These are phyloP conservation scores for Lysandra coridon DNA, from an alignment of 2,888 invertebrate species.

Conservation along the genomic window DNA sequence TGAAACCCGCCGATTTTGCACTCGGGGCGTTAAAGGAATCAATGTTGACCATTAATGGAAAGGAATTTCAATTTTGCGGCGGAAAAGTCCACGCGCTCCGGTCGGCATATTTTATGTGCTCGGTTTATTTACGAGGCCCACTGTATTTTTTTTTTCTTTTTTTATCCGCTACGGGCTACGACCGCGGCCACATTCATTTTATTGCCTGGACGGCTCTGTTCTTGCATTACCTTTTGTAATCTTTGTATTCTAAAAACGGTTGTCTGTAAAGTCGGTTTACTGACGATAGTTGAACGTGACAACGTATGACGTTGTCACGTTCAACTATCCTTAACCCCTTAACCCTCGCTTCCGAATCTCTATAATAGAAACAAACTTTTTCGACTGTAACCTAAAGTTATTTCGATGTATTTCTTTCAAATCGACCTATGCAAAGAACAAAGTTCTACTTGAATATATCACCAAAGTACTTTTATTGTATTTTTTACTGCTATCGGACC, in stretches of 20 bases:
- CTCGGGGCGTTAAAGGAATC: conserved; percentile 15
- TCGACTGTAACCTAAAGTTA: too few species aligned
- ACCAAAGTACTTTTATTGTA: too few species aligned
- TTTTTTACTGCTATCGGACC: too few species aligned
- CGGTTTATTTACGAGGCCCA: conserved; percentile 14
- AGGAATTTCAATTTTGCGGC: conserved; percentile 26
- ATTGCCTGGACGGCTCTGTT: background rate
- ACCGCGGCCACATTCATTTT: conserved; percentile 1
- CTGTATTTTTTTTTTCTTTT: background rate
- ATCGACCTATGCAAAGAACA: too few species aligned
- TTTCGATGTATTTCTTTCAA: too few species aligned
- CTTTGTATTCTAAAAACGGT: background rate
- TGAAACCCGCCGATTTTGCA: conserved; percentile 18
- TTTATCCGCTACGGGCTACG: background rate
- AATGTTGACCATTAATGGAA: conserved; percentile 25
- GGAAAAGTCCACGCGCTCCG: background rate
- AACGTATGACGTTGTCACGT: too few species aligned
- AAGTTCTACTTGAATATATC: too few species aligned
- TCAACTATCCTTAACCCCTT: too few species aligned
- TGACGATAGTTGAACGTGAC: too few species aligned
- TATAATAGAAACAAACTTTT: too few species aligned
- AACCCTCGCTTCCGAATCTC: too few species aligned
- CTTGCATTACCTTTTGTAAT: background rate
- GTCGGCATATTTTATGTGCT: conserved; percentile 13
- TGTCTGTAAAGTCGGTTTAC: too few species aligned